A percentile compares a stretch with the other conserved stretches of the same genome.
phyloP scores from a whole-genome alignment of 1,140 invertebrate genomes.

The Odontomachus brunneus region DNA sequence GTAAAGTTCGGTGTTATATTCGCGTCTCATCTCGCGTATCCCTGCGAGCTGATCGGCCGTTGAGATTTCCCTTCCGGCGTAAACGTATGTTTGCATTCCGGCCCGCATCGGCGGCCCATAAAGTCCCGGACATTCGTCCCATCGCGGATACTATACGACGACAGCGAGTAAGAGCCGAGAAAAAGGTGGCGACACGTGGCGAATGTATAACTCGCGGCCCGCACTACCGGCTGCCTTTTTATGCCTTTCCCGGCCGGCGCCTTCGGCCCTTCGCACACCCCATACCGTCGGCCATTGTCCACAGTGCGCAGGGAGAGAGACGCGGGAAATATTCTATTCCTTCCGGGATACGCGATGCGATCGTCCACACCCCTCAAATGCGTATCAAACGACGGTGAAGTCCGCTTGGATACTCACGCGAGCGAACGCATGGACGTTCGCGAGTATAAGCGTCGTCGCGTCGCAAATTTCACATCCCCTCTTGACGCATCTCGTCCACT shows the following conservation, averaged over 20 bases:
- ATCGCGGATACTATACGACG: constrained; percentile 1
- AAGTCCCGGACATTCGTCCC: constrained; percentile 43
- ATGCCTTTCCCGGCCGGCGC: constrained; percentile 5
- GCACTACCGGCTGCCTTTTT: constrained; percentile 14
- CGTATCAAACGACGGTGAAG: constrained; percentile 63
- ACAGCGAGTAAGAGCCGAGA: neutral
- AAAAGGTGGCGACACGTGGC: constrained; percentile 43
- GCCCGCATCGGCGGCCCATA: constrained; percentile 14
- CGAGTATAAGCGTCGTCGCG: constrained; percentile 15
- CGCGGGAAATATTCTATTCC: constrained; percentile 38
- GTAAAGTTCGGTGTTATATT: constrained; percentile 1
- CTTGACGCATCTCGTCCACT: neutral
- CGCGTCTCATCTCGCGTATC: neutral
- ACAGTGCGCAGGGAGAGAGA: constrained; percentile 19
- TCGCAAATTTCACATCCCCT: neutral
- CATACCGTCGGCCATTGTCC: constrained; percentile 56
- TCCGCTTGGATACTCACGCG: constrained; percentile 10
- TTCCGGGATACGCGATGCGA: constrained; percentile 12
- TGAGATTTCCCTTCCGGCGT: constrained; percentile 10
- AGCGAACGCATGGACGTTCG: neutral
- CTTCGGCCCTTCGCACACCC: too few relatives aligned
- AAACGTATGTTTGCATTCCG: neutral
- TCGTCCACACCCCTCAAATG: constrained; percentile 22
- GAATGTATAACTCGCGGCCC: constrained; percentile 26
- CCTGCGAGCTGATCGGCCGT: neutral